phyloP scores from a whole-genome alignment of 2,888 invertebrate genomes.

The Ctena decussata region DNA sequence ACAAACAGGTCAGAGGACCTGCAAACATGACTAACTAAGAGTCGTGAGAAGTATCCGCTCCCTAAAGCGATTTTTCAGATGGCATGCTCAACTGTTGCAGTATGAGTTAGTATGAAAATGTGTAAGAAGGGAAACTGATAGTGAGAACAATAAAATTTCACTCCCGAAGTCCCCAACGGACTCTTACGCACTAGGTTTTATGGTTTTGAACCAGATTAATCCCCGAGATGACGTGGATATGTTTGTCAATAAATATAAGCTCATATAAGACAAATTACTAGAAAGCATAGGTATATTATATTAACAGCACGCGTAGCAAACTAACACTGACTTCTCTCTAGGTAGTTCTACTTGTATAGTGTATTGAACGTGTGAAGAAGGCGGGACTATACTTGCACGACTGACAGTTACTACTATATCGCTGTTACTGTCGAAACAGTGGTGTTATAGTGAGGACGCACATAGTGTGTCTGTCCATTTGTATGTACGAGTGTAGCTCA shows the following conservation, averaged over 20 bases:
- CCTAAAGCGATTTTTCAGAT: no score
- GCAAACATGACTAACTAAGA: no score
- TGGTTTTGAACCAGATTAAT: neutral
- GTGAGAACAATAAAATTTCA: neutral
- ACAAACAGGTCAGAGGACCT: no score
- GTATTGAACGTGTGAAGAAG: slow-evolving; percentile 22
- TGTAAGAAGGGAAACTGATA: no score
- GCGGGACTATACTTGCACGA: neutral
- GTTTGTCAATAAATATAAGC: neutral
- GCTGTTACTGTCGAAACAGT: neutral
- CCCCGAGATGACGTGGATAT: neutral
- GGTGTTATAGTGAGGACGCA: neutral
- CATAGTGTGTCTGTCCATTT: slow-evolving; percentile 24
- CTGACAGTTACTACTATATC: slow-evolving; percentile 9
- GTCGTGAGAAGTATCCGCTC: no score
- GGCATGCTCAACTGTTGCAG: no score
- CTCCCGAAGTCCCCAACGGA: neutral
- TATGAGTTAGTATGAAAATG: no score
- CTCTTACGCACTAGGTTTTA: neutral
- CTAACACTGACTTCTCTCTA: no score
- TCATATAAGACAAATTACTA: no score
- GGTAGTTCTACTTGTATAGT: no score
- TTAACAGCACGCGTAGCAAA: no score
- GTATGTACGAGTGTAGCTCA: slow-evolving; percentile 53
- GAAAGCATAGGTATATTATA: no score